Conservation (phyloP, 2,113 vertebrate genomes). For the Pelecanus crispus region DNA sequence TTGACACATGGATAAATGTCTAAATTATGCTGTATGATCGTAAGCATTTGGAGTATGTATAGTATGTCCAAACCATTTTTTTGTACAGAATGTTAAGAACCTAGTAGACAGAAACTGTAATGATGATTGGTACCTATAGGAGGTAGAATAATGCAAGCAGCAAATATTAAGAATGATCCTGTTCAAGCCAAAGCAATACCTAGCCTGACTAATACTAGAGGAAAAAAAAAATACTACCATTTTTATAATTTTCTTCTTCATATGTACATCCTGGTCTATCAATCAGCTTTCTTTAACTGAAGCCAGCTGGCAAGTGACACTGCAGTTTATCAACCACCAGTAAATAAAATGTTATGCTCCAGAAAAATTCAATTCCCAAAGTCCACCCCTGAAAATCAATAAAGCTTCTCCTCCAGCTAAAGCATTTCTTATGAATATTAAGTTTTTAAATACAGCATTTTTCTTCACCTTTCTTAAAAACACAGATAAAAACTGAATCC, state of each 20-base stretch:
- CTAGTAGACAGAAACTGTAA: background rate
- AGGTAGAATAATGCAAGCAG: background rate
- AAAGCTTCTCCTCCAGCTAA: background rate
- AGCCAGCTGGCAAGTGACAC: background rate
- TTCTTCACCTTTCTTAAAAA: background rate
- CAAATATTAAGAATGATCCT: background rate
- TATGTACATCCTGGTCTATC: background rate
- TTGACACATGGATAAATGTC: background rate
- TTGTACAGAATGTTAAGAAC: background rate
- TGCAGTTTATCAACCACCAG: background rate
- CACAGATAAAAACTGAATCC: background rate
- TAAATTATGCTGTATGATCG: background rate
- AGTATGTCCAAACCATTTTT: background rate
- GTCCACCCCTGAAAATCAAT: constrained; percentile 8
- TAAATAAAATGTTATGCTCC: constrained; percentile 33
- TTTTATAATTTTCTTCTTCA: background rate
- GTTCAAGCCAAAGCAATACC: background rate
- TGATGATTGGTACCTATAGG: background rate
- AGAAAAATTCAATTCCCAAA: constrained; percentile 33
- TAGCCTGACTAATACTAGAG: background rate
- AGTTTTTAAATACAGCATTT: background rate
- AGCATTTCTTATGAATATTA: background rate
- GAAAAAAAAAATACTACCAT: background rate
- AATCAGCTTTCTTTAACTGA: background rate
- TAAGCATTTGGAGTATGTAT: background rate